Conservation (phyloP, 2,888 invertebrate genomes). For the Agrotis ipsilon region DNA sequence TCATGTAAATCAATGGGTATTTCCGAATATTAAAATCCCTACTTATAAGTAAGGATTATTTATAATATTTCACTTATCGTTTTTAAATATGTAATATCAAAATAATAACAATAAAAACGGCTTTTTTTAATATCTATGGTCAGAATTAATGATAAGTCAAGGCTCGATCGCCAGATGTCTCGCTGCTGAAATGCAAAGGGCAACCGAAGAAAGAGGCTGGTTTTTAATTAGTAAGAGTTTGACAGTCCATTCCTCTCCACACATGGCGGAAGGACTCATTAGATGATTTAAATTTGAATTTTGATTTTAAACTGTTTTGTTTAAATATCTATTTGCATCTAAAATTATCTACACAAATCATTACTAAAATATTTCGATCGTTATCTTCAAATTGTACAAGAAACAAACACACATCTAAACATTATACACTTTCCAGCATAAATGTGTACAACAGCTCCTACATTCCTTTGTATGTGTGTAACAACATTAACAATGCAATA, state of each 20-base stretch:
- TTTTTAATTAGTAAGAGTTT: too few relatives aligned
- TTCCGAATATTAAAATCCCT: conserved; percentile 15
- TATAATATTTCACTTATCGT: not conserved
- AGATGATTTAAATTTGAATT: not conserved
- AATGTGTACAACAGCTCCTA: conserved; percentile 4
- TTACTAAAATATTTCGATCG: not conserved
- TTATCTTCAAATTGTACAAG: too few relatives aligned
- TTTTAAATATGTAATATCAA: not conserved
- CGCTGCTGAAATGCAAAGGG: too few relatives aligned
- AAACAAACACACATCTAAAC: too few relatives aligned
- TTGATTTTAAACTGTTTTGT: not conserved
- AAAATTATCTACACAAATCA: not conserved
- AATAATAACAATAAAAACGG: not conserved
- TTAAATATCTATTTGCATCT: not conserved
- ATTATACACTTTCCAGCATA: not conserved
- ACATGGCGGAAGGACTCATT: too few relatives aligned
- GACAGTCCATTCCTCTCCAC: too few relatives aligned
- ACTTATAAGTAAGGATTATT: not conserved
- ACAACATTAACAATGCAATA: conserved; percentile 76
- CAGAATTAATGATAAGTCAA: not conserved
- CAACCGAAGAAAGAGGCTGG: too few relatives aligned
- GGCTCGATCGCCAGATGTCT: too few relatives aligned
- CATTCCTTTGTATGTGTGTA: conserved; percentile 36
- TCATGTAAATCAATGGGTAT: not conserved
- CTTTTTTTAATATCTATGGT: not conserved